Evolutionary conservation across 2,888 invertebrate species (phyloP).

Genomic region (Diploptera punctata): DNA sequence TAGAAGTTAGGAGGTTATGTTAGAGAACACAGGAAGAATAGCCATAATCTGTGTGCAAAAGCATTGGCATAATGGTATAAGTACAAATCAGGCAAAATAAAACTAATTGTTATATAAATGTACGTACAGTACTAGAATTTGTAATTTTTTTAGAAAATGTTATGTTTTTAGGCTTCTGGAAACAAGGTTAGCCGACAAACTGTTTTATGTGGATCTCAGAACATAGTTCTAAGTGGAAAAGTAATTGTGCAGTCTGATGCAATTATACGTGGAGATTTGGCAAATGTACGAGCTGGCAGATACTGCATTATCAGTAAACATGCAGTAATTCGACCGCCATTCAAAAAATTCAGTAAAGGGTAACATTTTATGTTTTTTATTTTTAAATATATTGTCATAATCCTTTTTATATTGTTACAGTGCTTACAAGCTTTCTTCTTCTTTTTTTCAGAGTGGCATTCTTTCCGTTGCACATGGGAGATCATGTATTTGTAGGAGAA

Average conservation of each 20-base stretch:
- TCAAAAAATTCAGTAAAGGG: conserved; percentile 99
- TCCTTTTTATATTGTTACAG: too few relatives aligned
- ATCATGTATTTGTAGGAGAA: conserved; percentile 97
- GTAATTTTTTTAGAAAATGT: too few relatives aligned
- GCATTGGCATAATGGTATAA: too few relatives aligned
- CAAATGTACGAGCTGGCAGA: conserved; percentile 93
- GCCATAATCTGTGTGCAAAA: too few relatives aligned
- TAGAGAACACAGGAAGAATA: too few relatives aligned
- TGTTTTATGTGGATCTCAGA: conserved; percentile 97
- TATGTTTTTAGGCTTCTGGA: conserved; percentile 95
- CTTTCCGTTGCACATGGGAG: conserved; percentile 96
- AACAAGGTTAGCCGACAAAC: conserved; percentile 98
- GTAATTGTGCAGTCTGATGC: conserved; percentile 97
- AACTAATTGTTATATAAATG: too few relatives aligned
- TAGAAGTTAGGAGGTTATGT: too few relatives aligned
- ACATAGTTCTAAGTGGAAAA: conserved; percentile 97
- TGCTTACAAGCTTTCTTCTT: background rate
- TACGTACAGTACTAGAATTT: too few relatives aligned
- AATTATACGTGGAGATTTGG: conserved; percentile 95
- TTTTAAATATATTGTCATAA: too few relatives aligned
- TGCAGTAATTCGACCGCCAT: conserved; percentile 95
- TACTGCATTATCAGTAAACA: conserved; percentile 94
- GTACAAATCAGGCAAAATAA: too few relatives aligned
- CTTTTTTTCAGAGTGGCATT: conserved; percentile 80
- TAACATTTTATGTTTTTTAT: conserved; percentile 56